Base-by-base conservation (phyloP, 2,113 vertebrate genomes). In the Ranitomeya imitator region DNA sequence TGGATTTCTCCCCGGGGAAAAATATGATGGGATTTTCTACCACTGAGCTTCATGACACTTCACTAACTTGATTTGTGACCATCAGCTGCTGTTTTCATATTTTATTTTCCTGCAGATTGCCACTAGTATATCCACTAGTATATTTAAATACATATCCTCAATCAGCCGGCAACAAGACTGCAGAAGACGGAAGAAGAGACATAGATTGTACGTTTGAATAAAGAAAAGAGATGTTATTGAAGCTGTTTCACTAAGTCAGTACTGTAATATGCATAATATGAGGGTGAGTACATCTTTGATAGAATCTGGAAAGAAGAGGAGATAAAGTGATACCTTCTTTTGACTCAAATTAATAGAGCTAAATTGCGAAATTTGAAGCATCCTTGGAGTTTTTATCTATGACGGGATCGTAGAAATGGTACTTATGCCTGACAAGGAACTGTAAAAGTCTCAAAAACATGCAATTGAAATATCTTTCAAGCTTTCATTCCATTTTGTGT, bases 11-110 rank as follows among this genome's bases (percentile, higher is more conserved):
- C 77, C 69, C 57, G 10, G 85, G 85, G 85, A 63, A 77, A 12
- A 6, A 37, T 71, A n/a, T 78, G 73, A 65, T 86, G 85, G 37
- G 59, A 78, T 86, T 86, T 86, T 14, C 59, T 86, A 77, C 45
- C 73, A 65, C 57, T 77, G 73, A 86, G 37, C 59, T 63, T 76
- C 85, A 45, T 78, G 85, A 65, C 85, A 86, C 73, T 60, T 57
- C 85, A 78, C 59, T 78, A 54, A 76, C 73, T 76, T 86, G 85
- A 78, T 86, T 86, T 86, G 85, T 86, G 73, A 86, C 21, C 73
- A 86, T 63, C 23, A 86, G 59, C 57, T 51, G 19, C 60, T 54
- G 74, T 63, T 78, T 86, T 77, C 74, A 86, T 61, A 45, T 79
- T 79, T 60, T 60, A 65, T 79, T 78, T 65, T 31, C 31, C 59